These are phyloP conservation scores for Pegea sp. DNA, from an alignment of 23 tunicate genomes.

Conservation along the genomic window DNA sequence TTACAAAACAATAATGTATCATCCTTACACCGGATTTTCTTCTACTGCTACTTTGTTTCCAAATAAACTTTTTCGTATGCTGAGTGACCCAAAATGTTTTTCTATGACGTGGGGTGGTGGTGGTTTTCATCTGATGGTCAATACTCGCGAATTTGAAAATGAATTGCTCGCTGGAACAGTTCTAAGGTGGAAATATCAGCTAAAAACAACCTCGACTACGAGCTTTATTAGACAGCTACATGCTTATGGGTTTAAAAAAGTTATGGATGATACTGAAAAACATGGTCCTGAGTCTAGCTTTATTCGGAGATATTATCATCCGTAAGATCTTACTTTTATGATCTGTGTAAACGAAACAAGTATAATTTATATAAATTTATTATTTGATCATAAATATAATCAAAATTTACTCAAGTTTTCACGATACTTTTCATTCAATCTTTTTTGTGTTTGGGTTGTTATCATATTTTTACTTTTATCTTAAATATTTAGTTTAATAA, in stretches of 20 bases:
- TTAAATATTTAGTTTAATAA: too few species aligned
- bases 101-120: conserved; percentile 31
- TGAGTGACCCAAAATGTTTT: conserved; percentile 25
- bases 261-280: conserved; percentile 18
- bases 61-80: conserved; percentile 34
- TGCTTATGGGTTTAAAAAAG: conserved; percentile 59
- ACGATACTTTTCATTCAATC: too few species aligned
- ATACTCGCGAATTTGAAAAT: conserved; percentile 37
- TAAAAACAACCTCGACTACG: conserved; percentile 49
- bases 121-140: conserved; percentile 36
- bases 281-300: conserved; percentile 19
- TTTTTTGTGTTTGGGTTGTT: too few species aligned
- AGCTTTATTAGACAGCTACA: conserved; percentile 51
- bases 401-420: too few species aligned
- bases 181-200: conserved; percentile 43
- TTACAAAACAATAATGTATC: too few species aligned
- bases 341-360: too few species aligned
- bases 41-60: conserved; percentile 33
- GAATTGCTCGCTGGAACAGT: conserved; percentile 27
- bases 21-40: conserved; percentile 23
- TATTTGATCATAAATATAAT: too few species aligned
- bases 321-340: too few species aligned
- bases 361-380: too few species aligned
- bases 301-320: conserved; percentile 45
- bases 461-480: too few species aligned